Conservation (phyloP, 2,888 invertebrate genomes). For the Salticus scenicus region DNA sequence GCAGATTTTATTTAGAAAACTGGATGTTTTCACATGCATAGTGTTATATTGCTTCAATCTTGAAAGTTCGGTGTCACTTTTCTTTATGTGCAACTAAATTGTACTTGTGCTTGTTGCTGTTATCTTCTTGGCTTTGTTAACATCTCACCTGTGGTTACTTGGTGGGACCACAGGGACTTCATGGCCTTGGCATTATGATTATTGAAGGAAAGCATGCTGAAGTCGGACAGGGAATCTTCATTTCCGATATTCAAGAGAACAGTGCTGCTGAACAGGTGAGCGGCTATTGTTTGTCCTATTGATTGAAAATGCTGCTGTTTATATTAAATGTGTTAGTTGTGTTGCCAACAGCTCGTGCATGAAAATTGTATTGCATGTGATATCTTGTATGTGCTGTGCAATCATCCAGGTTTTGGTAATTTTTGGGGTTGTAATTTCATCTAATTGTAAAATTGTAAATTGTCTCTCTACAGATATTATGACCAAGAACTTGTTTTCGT, state of each 20-base stretch:
- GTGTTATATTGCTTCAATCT: background rate
- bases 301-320: background rate
- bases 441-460: too few relatives aligned
- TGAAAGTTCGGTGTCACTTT: conserved; percentile 4
- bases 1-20: too few relatives aligned
- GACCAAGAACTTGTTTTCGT: too few relatives aligned
- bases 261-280: conserved; percentile 80
- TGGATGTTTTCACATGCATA: too few relatives aligned
- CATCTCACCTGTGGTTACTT: conserved; percentile 51
- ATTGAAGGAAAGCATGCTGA: conserved; percentile 95
- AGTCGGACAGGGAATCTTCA: conserved; percentile 93
- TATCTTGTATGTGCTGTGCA: background rate
- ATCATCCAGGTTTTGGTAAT: too few relatives aligned
- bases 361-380: background rate
- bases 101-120: conserved; percentile 65
- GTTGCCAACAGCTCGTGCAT: background rate
- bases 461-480: too few relatives aligned
- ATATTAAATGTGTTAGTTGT: background rate
- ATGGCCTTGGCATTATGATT: conserved; percentile 94
- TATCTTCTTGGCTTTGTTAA: conserved; percentile 59
- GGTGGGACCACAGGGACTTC: conserved; percentile 80
- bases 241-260: conserved; percentile 93
- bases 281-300: background rate
- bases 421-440: too few relatives aligned
- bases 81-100: conserved; percentile 56